Evolutionary conservation across 2,888 invertebrate genomes (phyloP).

Genomic region (Protonemura montana): DNA sequence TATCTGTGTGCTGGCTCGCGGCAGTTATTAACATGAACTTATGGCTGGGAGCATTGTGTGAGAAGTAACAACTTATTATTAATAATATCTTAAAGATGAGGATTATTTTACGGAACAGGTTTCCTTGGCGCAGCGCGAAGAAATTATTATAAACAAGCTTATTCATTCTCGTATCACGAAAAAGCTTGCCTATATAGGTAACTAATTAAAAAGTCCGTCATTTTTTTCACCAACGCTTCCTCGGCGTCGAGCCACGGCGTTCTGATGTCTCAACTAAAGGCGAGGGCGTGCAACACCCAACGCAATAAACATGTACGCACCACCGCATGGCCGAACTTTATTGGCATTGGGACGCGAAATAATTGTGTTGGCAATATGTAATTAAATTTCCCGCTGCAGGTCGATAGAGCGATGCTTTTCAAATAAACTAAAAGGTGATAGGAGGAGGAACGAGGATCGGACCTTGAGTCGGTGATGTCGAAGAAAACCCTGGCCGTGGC

Average conservation of each 20-base stretch:
- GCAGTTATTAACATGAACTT: neutral
- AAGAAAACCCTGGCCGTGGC: neutral
- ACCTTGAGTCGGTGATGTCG: neutral
- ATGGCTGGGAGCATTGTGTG: neutral
- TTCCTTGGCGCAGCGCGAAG: neutral
- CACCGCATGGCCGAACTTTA: neutral
- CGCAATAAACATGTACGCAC: neutral
- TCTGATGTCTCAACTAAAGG: neutral
- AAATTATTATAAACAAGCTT: conserved; percentile 5
- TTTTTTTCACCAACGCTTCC: neutral
- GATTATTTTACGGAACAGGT: conserved; percentile 7
- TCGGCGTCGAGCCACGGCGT: neutral
- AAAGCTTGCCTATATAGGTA: neutral
- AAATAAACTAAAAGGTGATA: neutral
- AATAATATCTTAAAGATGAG: neutral
- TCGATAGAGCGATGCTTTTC: neutral
- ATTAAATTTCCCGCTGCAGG: neutral
- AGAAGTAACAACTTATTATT: neutral
- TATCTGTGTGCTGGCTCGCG: neutral
- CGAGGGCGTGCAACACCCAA: neutral
- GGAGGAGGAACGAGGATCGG: neutral
- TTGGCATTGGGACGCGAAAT: neutral
- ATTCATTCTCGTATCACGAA: neutral
- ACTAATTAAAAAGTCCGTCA: neutral
- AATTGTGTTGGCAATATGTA: conserved; percentile 5